Evolutionary conservation across 2,797 vertebrate species (phyloP), one percentile per base, ranked within the genome.

Genomic region (Siniperca obscura): DNA sequence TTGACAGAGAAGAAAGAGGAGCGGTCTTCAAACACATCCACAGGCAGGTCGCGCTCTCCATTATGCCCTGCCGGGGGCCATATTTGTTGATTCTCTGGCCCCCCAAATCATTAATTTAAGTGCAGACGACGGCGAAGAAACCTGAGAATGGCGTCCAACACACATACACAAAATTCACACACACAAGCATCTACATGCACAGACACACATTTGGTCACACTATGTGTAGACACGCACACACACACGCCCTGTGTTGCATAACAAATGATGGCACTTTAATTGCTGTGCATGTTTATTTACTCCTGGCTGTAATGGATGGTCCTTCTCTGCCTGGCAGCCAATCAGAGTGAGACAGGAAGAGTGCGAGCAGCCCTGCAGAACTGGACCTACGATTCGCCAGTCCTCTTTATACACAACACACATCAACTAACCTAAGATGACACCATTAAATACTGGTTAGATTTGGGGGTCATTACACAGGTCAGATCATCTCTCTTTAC

Each of bases 221-320:
- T 69, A 48, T 66, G 46, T 42, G 57, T 74, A 19, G 2, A 52
- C 60, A 55, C 65, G 73, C 70, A 74, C 64, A 80, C 76, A 84
- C 67, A 83, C 81, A 84, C 74, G 12, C 48, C 34, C 84, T 55
- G 53, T 78, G 83, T 94, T 94, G 89, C 92, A 92, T 94, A 95
- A 96, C 90, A 96, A 95, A 95, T 95, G 93, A 95, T 94, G 93
- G 87, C 90, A 93, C 93, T 95, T 94, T 93, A 95, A 95, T 94
- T 93, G 90, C 93, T 83, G 78, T 44, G 86, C 75, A 69, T 95
- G 94, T 95, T 95, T 95, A 95, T 96, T 95, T 95, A 94, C 92
- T 90, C 89, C 86, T 73, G 85, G 69, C 55, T 90, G 74, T 95
- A 95, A 96, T 94, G 86, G 93, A 96, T 95, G 92, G 87, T 88